These are phyloP conservation scores for Emberiza fucata DNA, from an alignment of 2,113 vertebrate genomes.

Conservation along the genomic window DNA sequence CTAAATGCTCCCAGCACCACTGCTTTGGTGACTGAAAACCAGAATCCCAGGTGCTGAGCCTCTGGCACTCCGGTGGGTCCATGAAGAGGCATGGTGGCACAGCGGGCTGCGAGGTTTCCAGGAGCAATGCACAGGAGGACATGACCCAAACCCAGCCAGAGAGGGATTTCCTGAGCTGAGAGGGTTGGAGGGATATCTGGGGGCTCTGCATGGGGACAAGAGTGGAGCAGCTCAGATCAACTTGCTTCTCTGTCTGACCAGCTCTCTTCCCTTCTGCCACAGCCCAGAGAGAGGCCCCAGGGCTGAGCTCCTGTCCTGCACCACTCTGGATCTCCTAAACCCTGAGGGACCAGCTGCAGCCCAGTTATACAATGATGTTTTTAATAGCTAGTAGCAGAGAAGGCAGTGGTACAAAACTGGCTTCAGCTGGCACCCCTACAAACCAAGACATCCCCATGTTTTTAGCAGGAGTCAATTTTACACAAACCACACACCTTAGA, in stretches of 20 bases:
- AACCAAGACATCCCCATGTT: background rate
- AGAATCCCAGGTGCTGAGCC: background rate
- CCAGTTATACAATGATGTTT: fast-evolving
- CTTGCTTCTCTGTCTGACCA: background rate
- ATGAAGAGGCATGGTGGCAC: fast-evolving
- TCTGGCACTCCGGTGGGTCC: fast-evolving
- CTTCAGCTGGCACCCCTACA: background rate
- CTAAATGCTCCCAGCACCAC: background rate
- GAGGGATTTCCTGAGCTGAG: background rate
- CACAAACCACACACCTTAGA: background rate
- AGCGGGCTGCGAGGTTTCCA: background rate
- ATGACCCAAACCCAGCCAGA: fast-evolving
- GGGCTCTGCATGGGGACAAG: fast-evolving
- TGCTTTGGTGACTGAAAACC: background rate
- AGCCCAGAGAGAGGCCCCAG: background rate
- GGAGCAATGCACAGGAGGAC: background rate
- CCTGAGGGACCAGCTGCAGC: background rate
- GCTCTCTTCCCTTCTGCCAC: background rate
- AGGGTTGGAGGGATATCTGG: background rate
- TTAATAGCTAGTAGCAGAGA: background rate
- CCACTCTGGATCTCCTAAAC: background rate
- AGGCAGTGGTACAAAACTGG: background rate
- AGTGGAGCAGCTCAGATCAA: background rate
- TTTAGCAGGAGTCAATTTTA: background rate
- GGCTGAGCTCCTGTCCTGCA: background rate